Conservation (phyloP, 2,888 invertebrate species). For the Dynastes maya region DNA sequence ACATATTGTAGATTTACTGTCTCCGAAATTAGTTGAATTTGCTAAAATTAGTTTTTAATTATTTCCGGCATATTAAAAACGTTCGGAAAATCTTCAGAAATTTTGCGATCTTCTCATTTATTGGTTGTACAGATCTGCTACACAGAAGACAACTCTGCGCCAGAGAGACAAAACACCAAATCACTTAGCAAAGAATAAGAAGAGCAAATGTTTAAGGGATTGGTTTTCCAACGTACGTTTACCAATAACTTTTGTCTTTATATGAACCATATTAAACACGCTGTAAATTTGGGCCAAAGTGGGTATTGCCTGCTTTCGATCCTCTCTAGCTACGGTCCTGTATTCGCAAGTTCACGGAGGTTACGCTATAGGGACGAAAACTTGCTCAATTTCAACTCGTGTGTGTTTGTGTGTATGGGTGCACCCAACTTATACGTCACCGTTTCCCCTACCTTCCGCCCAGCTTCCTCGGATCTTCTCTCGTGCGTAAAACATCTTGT, state of each 20-base stretch:
- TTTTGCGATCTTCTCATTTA: no score
- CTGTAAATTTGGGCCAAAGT: background rate
- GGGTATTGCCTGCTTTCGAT: background rate
- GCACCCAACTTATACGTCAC: no score
- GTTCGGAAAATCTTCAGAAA: background rate
- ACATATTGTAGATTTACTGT: no score
- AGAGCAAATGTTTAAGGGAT: no score
- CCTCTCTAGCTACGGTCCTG: background rate
- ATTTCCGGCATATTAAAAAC: background rate
- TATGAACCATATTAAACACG: background rate
- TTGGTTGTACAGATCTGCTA: no score
- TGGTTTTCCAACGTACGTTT: no score
- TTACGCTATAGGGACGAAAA: constrained; percentile 1
- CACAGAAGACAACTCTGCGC: no score
- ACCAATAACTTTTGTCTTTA: no score
- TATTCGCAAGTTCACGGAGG: background rate
- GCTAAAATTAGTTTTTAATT: background rate
- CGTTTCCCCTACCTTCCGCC: background rate
- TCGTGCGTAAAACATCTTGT: constrained; percentile 30
- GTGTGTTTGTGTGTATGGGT: no score
- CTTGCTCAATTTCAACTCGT: constrained; percentile 23
- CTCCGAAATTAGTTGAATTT: background rate
- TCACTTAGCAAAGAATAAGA: no score
- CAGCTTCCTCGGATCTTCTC: background rate
- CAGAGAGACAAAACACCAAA: no score